A percentile compares a stretch with the other conserved stretches of the same genome.
These are phyloP conservation scores for Leiothrix lutea DNA, from an alignment of 2,113 vertebrate species.

Conservation along the genomic window DNA sequence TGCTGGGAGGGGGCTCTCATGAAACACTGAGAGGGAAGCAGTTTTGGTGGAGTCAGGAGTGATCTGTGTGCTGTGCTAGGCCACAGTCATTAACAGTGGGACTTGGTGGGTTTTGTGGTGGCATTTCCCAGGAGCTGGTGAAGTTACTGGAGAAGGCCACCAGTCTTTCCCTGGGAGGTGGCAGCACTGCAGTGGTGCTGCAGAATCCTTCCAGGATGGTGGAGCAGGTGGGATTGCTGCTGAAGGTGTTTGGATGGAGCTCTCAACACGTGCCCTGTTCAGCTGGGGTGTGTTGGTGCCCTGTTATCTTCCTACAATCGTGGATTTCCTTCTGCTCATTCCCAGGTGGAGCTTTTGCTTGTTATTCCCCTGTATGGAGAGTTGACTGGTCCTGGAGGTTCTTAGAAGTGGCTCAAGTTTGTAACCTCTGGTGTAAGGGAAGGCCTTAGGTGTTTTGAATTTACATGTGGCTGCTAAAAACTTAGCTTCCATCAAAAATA, in stretches of 20 bases:
- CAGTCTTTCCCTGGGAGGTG: background rate
- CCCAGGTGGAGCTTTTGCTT: background rate
- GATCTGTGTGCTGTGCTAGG: background rate
- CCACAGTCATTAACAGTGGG: background rate
- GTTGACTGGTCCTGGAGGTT: background rate
- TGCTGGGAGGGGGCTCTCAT: background rate
- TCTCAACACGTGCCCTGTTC: background rate
- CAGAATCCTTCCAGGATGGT: background rate
- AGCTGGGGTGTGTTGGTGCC: background rate
- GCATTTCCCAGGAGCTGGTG: accelerated
- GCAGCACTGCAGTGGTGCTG: background rate
- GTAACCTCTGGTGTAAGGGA: background rate
- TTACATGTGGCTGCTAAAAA: background rate
- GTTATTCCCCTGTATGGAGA: background rate
- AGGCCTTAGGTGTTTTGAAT: background rate
- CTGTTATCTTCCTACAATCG: accelerated
- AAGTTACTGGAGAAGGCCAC: background rate
- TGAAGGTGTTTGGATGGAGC: background rate
- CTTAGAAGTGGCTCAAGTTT: background rate
- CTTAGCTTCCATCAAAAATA: background rate
- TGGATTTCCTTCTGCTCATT: background rate
- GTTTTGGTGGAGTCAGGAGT: background rate
- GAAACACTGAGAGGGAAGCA: background rate
- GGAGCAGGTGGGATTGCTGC: background rate
- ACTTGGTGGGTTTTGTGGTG: background rate